A percentile compares a stretch with the other conserved stretches of the same genome.
These are phyloP conservation scores for Periophthalmus modestus DNA, from an alignment of 2,113 vertebrate genomes.

Conservation along the genomic window DNA sequence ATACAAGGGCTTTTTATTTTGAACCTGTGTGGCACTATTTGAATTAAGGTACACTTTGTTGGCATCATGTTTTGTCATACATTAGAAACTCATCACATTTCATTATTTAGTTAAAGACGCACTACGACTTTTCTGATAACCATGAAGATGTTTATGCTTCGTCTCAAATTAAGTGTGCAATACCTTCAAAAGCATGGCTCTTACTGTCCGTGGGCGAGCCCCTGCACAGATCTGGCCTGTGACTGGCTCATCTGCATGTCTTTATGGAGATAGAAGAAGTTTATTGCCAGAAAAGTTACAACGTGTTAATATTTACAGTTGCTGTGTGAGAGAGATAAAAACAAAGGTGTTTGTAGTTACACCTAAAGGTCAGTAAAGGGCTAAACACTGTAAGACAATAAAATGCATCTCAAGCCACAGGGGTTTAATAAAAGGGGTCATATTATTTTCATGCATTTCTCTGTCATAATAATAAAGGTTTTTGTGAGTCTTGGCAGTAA, in stretches of 20 bases:
- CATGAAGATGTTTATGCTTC: too few relatives aligned
- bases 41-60: neutral
- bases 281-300: neutral
- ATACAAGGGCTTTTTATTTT: constrained; percentile 34
- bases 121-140: too few relatives aligned
- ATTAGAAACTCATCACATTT: too few relatives aligned
- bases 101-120: too few relatives aligned
- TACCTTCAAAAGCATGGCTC: too few relatives aligned
- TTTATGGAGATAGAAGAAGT: neutral
- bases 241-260: too few relatives aligned
- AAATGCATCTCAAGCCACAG: neutral
- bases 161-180: too few relatives aligned
- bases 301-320: neutral
- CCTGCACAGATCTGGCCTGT: too few relatives aligned
- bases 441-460: neutral
- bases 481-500: neutral
- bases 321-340: neutral
- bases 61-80: too few relatives aligned
- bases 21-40: neutral
- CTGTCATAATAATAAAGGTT: neutral
- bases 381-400: neutral
- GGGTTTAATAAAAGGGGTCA: neutral
- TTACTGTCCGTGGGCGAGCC: too few relatives aligned
- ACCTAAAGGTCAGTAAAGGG: neutral
- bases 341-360: neutral